phyloP scores from a whole-genome alignment of 2,113 vertebrate genomes.

The Seriola aureovittata region DNA sequence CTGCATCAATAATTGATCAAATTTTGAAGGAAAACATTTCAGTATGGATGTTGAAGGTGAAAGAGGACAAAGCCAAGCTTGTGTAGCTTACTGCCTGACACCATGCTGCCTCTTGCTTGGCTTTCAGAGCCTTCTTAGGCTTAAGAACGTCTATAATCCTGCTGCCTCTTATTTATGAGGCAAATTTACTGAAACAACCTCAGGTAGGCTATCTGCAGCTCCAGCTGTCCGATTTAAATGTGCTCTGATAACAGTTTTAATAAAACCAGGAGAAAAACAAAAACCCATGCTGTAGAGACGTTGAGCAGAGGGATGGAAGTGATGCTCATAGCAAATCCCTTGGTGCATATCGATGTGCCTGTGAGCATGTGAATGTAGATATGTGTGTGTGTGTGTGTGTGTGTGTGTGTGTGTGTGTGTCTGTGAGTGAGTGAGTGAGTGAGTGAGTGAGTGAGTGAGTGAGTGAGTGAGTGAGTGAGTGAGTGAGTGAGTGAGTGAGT shows the following conservation, averaged over 20 bases:
- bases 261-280: conserved; percentile 37
- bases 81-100: conserved; percentile 15
- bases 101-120: conserved; percentile 23
- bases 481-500: not conserved
- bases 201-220: conserved; percentile 42
- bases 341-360: not conserved
- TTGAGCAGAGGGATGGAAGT: conserved; percentile 42
- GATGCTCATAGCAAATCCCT: conserved; percentile 22
- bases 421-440: not conserved
- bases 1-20: conserved; percentile 72
- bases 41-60: conserved; percentile 59
- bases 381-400: not conserved
- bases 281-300: conserved; percentile 1
- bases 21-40: conserved; percentile 59
- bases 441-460: not conserved
- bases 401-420: not conserved
- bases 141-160: conserved; percentile 35
- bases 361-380: conserved; percentile 5
- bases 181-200: conserved; percentile 30
- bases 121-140: conserved; percentile 35
- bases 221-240: conserved; percentile 48
- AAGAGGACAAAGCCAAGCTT: conserved; percentile 56
- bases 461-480: too few species aligned
- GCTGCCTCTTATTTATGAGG: not conserved
- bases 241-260: conserved; percentile 34